phyloP scores from a whole-genome alignment of 2,797 vertebrate species.

The Halcyon smyrnensis region DNA sequence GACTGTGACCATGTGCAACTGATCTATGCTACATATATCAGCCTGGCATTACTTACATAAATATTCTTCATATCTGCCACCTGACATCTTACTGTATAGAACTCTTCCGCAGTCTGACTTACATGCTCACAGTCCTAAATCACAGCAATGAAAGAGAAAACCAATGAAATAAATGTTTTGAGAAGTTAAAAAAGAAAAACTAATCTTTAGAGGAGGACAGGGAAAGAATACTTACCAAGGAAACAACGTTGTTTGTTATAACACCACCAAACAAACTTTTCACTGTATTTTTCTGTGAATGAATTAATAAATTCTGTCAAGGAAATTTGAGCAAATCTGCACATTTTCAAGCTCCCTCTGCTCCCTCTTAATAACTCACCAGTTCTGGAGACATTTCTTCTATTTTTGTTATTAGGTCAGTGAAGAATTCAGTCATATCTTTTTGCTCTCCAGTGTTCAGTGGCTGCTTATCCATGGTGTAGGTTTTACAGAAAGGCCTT shows the following conservation, averaged over 20 bases:
- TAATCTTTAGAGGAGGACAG: not conserved
- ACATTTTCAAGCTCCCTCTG: not conserved
- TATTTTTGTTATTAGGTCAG: slow-evolving; percentile 98
- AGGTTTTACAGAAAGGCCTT: slow-evolving; percentile 97
- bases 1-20: not conserved
- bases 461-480: slow-evolving; percentile 99
- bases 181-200: not conserved
- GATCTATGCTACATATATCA: not conserved
- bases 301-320: slow-evolving; percentile 60
- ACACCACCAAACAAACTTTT: slow-evolving; percentile 98
- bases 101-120: slow-evolving; percentile 98
- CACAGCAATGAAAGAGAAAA: not conserved
- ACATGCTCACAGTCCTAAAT: slow-evolving; percentile 96
- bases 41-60: slow-evolving; percentile 86
- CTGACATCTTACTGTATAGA: slow-evolving; percentile 98
- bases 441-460: slow-evolving; percentile 98
- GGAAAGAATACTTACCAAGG: slow-evolving; percentile 86
- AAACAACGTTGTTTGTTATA: slow-evolving; percentile 99
- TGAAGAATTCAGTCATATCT: slow-evolving; percentile 99
- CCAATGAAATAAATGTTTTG: not conserved
- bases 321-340: not conserved
- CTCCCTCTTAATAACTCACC: slow-evolving; percentile 78
- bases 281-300: slow-evolving; percentile 94
- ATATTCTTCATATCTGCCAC: slow-evolving; percentile 99
- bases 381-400: slow-evolving; percentile 98